A percentile compares a stretch with the other conserved stretches of the same genome.
Conservation (phyloP, 2,888 invertebrate species). For the Erebia palarica region DNA sequence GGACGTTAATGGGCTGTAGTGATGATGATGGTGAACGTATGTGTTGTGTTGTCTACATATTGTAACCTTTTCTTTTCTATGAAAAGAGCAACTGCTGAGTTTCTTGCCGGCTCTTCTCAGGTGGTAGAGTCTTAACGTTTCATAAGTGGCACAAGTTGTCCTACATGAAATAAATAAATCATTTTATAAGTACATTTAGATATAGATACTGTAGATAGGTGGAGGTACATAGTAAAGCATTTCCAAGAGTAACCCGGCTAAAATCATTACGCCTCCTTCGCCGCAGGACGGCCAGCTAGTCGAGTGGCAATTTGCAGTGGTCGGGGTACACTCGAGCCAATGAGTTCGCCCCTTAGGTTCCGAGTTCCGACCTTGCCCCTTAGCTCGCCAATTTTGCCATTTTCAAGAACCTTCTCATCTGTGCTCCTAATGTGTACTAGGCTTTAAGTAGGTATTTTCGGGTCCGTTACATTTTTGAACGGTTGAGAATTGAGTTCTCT, state of each 20-base stretch:
- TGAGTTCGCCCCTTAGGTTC: constrained; percentile 65
- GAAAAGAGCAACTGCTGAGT: no score
- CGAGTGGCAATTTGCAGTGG: constrained; percentile 71
- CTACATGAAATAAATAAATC: no score
- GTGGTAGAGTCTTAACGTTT: no score
- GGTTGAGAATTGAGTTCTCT: no score
- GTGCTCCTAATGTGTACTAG: not conserved
- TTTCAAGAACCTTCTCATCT: constrained; percentile 48
- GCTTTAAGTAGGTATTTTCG: constrained; percentile 14
- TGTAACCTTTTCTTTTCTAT: no score
- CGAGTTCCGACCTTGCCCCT: constrained; percentile 36
- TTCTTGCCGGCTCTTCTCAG: no score
- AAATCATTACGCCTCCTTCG: constrained; percentile 50
- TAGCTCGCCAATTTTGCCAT: constrained; percentile 66
- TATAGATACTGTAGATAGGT: no score
- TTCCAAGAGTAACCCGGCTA: constrained; percentile 21
- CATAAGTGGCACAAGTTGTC: no score
- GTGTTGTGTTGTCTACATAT: no score
- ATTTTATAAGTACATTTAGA: no score
- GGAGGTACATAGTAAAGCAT: not conserved
- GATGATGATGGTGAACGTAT: no score
- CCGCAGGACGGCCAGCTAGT: constrained; percentile 44
- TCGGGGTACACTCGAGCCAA: constrained; percentile 65
- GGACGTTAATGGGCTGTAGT: no score
- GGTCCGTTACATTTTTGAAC: constrained; percentile 7